phyloP scores from a whole-genome alignment of 2,888 invertebrate genomes.

The Oscheius sp. region DNA sequence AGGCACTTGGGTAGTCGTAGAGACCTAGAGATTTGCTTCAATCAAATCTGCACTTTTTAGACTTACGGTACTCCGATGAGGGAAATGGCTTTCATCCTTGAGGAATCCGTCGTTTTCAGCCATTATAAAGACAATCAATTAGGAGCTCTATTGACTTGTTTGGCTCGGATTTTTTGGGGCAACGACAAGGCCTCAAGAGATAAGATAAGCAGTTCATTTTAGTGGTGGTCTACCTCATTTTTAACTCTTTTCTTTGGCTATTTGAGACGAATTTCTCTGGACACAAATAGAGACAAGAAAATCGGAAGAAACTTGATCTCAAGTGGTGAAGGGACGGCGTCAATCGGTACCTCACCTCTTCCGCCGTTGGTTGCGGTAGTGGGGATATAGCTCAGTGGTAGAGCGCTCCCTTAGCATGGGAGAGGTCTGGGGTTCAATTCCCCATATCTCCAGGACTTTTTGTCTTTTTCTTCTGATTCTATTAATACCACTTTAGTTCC shows the following conservation, averaged over 20 bases:
- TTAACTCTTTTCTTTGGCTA: too few species aligned
- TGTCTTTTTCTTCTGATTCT: too few species aligned
- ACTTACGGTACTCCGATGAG: not conserved
- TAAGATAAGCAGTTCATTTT: too few species aligned
- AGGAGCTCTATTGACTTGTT: constrained; percentile 3
- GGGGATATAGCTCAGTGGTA: constrained; percentile 56
- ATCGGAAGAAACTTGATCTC: too few species aligned
- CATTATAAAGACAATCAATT: not conserved
- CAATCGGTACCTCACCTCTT: too few species aligned
- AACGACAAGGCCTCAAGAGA: too few species aligned
- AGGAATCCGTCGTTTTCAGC: not conserved
- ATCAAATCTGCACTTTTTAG: not conserved
- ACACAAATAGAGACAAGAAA: too few species aligned
- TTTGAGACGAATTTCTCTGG: too few species aligned
- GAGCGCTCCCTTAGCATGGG: constrained; percentile 57
- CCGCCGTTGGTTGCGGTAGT: too few species aligned
- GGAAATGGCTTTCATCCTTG: not conserved
- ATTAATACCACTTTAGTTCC: too few species aligned
- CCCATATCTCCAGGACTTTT: constrained; percentile 47
- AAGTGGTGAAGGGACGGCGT: too few species aligned
- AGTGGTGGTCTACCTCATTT: too few species aligned
- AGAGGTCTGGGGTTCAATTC: constrained; percentile 53
- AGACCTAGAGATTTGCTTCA: constrained; percentile 41
- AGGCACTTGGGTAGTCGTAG: constrained; percentile 54
- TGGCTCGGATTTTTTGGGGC: not conserved